Percentiles rank a stretch among this genome's conserved stretches.
phyloP scores from a whole-genome alignment of 1,140 invertebrate species.

The Arctopsyche grandis region DNA sequence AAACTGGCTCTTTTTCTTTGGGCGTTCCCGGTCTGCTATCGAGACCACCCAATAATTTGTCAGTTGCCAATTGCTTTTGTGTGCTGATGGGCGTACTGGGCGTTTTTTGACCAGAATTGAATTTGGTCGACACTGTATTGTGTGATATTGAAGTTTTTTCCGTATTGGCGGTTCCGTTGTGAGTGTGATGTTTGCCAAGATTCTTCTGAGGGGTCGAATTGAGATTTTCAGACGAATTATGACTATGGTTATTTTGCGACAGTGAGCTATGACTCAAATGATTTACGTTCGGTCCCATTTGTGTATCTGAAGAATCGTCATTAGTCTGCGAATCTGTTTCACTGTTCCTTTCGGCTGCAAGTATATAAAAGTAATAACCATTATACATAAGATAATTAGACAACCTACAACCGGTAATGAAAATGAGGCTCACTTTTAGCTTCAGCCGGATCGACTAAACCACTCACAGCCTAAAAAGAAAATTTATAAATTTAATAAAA shows the following conservation, averaged over 20 bases:
- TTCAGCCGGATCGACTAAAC: slow-evolving; percentile 70
- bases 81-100: slow-evolving; percentile 63
- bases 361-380: slow-evolving; percentile 58
- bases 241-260: slow-evolving; percentile 72
- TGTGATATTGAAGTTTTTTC: slow-evolving; percentile 60
- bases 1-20: slow-evolving; percentile 66
- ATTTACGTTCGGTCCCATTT: slow-evolving; percentile 64
- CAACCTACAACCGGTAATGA: neutral
- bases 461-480: slow-evolving; percentile 82
- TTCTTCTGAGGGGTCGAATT: slow-evolving; percentile 70
- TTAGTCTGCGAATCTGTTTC: slow-evolving; percentile 90
- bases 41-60: slow-evolving; percentile 61
- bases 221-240: slow-evolving; percentile 68
- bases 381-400: slow-evolving; percentile 28
- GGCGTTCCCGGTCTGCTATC: slow-evolving; percentile 64
- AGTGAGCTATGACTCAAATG: slow-evolving; percentile 57
- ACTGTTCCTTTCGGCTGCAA: slow-evolving; percentile 81
- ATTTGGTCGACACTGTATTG: slow-evolving; percentile 58
- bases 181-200: slow-evolving; percentile 73
- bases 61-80: slow-evolving; percentile 67
- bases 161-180: slow-evolving; percentile 64
- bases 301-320: slow-evolving; percentile 78
- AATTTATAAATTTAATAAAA: neutral
- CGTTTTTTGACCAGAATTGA: slow-evolving; percentile 64
- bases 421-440: slow-evolving; percentile 66